Conservation (phyloP, 2,888 invertebrate genomes). For the Brachyptera risi region DNA sequence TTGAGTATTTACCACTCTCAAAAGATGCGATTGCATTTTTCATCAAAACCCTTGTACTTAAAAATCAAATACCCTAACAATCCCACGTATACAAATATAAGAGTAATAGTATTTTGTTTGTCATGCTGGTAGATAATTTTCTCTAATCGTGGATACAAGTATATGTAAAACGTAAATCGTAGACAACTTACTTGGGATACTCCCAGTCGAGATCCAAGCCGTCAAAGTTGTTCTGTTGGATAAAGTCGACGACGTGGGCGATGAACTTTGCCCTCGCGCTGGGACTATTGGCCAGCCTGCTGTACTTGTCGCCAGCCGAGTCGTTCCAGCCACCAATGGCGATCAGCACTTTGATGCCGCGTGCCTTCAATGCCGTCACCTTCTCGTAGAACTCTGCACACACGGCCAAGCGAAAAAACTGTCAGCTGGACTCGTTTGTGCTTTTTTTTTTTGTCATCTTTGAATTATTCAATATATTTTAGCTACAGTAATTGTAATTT, state of each 20-base stretch:
- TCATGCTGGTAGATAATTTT: too few relatives aligned
- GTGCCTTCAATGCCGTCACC: conserved; percentile 66
- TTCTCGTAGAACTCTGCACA: conserved; percentile 78
- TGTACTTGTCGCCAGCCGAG: conserved; percentile 86
- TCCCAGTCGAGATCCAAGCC: conserved; percentile 94
- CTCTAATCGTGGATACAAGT: too few relatives aligned
- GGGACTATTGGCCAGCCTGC: conserved; percentile 70
- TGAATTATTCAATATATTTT: too few relatives aligned
- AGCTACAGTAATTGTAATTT: too few relatives aligned
- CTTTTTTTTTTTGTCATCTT: neutral
- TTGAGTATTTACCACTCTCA: too few relatives aligned
- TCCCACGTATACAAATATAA: too few relatives aligned
- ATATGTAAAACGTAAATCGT: too few relatives aligned
- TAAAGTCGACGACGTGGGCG: conserved; percentile 68
- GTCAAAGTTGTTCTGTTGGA: conserved; percentile 77
- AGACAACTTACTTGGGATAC: conserved; percentile 65
- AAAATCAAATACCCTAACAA: too few relatives aligned
- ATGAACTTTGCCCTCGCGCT: conserved; percentile 69
- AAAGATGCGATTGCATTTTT: too few relatives aligned
- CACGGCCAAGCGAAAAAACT: conserved; percentile 11
- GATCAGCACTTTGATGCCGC: conserved; percentile 74
- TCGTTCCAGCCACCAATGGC: conserved; percentile 96
- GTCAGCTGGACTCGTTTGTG: neutral
- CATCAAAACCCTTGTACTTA: too few relatives aligned
- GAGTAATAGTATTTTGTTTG: too few relatives aligned